Base-by-base conservation (phyloP, 2,797 vertebrate species). In the Remorina albescens region DNA sequence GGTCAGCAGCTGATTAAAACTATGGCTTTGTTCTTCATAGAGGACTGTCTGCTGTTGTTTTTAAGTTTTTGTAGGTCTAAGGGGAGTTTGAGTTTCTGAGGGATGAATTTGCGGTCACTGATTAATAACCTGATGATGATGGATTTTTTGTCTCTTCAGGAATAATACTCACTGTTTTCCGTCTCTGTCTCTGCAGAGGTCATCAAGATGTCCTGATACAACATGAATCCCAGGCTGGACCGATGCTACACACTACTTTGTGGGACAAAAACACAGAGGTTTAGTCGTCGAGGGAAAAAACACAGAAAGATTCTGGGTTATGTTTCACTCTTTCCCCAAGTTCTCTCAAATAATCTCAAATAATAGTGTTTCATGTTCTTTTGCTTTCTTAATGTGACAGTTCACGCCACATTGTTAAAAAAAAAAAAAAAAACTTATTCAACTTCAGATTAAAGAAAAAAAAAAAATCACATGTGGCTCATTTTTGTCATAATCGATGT, bases 181-280 rank as follows among this genome's bases (percentile, higher is more conserved):
- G 3, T 42, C 11, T 74, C 3, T 54, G 7, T 74, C 11, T 60
- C 47, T 74, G 0, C 62, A 86, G 57, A 78, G 63, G 37, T 72
- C n/a, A 0, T 63, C 67, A 6, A 49, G 42, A 64, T 54, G 56
- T 39, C 67, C 36, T n/a, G 47, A 57, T 23, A 54, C 67, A 12
- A 46, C 74, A 3, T 66, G 63, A 80, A 46, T 6, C 16, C 3
- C 5, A 16, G 56, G 50, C 53, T 21, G 32, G 23, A 19, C 65
- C 63, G 34, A 28, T 49, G 68, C 32, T 7, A 53, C 70, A 83
- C 82, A 82, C 80, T 79, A 81, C 76, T 6, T 16, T 11, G 49
- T 23, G 13, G 36, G 49, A 42, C 16, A 19, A 15, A 19, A 16
- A 42, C 41, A 42, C 41, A 42, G 4, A 49, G 2, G 16, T 23